Evolutionary conservation across 2,888 invertebrate species (phyloP).

Genomic region (Pollenia griseotomentosa): DNA sequence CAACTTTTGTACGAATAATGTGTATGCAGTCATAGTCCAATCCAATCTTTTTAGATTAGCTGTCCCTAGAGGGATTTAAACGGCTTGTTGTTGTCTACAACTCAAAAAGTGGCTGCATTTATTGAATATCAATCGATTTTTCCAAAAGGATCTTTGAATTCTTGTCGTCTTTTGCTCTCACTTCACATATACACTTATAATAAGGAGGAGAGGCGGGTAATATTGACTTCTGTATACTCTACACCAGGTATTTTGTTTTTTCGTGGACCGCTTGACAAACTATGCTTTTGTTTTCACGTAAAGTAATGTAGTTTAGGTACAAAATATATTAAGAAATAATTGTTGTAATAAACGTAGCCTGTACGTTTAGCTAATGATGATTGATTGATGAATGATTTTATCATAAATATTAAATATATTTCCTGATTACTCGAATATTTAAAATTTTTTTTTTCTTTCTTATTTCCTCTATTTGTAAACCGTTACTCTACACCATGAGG

Average conservation of each 20-base stretch:
- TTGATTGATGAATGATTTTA: no score
- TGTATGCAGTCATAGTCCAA: slow-evolving; percentile 35
- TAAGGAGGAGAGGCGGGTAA: neutral
- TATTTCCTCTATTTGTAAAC: no score
- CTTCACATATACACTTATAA: slow-evolving; percentile 4
- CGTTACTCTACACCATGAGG: no score
- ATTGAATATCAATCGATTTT: slow-evolving; percentile 64
- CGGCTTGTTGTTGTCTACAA: slow-evolving; percentile 57
- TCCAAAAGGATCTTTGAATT: slow-evolving; percentile 27
- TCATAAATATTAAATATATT: no score
- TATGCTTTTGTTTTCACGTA: no score
- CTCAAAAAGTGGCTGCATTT: slow-evolving; percentile 59
- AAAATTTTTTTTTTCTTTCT: no score
- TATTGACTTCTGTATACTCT: neutral
- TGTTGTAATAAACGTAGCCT: no score
- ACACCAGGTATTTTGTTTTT: neutral
- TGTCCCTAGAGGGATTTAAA: slow-evolving; percentile 70
- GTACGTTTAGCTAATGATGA: no score
- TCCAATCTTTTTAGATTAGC: slow-evolving; percentile 68
- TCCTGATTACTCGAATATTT: no score
- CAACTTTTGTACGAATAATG: slow-evolving; percentile 1
- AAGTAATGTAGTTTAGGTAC: no score
- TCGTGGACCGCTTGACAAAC: no score
- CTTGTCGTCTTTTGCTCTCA: neutral
- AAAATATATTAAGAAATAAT: no score